Conservation (phyloP, 2,797 vertebrate genomes). For the Ara ararauna region DNA sequence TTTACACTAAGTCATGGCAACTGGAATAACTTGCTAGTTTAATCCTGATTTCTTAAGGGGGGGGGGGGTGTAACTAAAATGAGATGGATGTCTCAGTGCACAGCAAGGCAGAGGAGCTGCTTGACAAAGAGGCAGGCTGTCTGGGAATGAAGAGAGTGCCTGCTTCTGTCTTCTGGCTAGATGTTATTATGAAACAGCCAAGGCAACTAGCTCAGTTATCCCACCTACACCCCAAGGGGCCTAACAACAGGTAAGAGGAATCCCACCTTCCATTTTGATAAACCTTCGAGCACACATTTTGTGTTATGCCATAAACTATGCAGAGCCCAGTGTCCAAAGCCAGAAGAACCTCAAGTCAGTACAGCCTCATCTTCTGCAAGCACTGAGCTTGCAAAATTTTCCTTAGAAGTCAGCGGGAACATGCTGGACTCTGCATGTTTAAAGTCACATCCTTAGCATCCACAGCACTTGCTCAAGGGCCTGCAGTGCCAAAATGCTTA, state of each 20-base stretch:
- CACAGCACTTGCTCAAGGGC: background rate
- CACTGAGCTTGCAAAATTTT: background rate
- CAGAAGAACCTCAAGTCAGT: background rate
- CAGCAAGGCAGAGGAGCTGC: background rate
- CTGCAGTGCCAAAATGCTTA: background rate
- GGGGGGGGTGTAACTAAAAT: background rate
- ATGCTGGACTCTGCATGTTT: background rate
- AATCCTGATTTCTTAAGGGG: background rate
- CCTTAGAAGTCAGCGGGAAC: background rate
- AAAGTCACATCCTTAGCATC: background rate
- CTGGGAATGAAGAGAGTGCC: accelerated
- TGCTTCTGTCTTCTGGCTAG: background rate
- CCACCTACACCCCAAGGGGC: background rate
- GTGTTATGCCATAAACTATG: background rate
- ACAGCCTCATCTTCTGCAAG: background rate
- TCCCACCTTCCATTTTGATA: background rate
- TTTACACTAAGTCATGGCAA: background rate
- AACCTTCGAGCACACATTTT: background rate
- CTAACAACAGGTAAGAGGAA: background rate
- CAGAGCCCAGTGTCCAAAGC: background rate
- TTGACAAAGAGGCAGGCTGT: background rate
- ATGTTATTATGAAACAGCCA: background rate
- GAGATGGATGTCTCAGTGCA: accelerated
- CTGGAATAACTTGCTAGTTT: background rate
- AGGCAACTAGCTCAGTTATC: accelerated